Evolutionary conservation across 2,797 vertebrate genomes (phyloP).

Genomic region (Cirrhinus molitorella): DNA sequence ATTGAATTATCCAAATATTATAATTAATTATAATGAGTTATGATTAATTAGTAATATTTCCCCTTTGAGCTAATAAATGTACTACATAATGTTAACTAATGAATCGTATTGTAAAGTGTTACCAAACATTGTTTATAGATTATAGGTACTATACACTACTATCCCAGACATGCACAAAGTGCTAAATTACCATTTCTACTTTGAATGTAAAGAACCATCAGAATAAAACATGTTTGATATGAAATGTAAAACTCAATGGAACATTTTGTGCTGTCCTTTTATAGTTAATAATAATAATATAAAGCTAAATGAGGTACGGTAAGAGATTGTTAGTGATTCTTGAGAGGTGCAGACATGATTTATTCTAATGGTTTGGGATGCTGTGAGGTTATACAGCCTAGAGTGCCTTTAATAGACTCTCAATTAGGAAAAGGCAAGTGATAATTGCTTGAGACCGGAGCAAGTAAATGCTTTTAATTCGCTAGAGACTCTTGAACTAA

Average conservation of each 20-base stretch:
- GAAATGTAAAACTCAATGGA: neutral
- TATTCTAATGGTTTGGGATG: conserved; percentile 8
- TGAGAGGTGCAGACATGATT: conserved; percentile 20
- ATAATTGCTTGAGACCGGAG: conserved; percentile 19
- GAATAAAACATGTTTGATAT: neutral
- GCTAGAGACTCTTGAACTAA: neutral
- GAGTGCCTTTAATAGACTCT: conserved; percentile 36
- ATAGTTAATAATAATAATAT: neutral
- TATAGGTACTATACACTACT: too few species aligned
- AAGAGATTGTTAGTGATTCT: conserved; percentile 10
- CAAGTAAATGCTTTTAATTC: conserved; percentile 28
- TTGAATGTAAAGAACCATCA: neutral
- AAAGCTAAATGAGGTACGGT: neutral
- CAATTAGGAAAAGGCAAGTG: conserved; percentile 37
- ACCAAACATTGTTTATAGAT: too few species aligned
- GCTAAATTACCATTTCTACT: neutral
- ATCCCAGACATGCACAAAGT: neutral
- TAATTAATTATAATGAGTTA: too few species aligned
- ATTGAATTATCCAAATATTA: too few species aligned
- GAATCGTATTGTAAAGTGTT: too few species aligned
- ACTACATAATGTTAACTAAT: too few species aligned
- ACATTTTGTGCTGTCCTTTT: neutral
- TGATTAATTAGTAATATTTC: too few species aligned
- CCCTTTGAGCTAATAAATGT: too few species aligned
- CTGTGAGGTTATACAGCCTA: neutral